phyloP scores from a whole-genome alignment of 2,797 vertebrate species.

The Dendrocincla fuliginosa region DNA sequence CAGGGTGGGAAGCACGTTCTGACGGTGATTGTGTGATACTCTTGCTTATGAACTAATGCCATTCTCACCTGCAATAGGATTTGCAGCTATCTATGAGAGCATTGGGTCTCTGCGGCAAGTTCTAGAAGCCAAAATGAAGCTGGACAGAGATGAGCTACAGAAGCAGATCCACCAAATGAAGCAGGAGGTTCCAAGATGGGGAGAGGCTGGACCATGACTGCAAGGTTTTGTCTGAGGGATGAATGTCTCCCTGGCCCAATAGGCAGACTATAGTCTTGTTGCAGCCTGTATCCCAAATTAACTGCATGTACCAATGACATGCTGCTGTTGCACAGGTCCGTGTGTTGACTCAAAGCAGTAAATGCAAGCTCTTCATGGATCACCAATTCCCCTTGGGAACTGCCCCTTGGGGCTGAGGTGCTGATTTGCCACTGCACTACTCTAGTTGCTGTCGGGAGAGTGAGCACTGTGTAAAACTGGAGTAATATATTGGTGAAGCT shows the following conservation, averaged over 20 bases:
- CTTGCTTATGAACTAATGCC: not conserved
- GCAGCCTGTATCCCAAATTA: not conserved
- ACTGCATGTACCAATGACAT: slow-evolving; percentile 56
- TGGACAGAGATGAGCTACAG: slow-evolving; percentile 80
- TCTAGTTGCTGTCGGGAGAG: slow-evolving; percentile 21
- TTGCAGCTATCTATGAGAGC: slow-evolving; percentile 81
- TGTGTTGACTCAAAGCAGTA: slow-evolving; percentile 22
- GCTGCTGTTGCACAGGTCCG: slow-evolving; percentile 39
- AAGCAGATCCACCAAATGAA: slow-evolving; percentile 78
- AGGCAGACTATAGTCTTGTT: not conserved
- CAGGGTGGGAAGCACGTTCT: not conserved
- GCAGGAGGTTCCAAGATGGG: slow-evolving; percentile 63
- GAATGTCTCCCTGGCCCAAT: not conserved
- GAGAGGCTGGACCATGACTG: not conserved
- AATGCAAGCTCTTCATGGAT: not conserved
- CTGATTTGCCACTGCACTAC: slow-evolving; percentile 8
- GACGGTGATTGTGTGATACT: not conserved
- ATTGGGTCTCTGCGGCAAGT: slow-evolving; percentile 80
- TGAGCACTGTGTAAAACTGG: not conserved
- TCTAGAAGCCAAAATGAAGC: slow-evolving; percentile 80
- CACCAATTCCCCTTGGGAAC: not conserved
- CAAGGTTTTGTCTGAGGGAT: not conserved
- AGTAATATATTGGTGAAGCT: slow-evolving; percentile 26
- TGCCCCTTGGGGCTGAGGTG: not conserved
- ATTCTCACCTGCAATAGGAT: slow-evolving; percentile 69